A percentile compares a stretch with the other conserved stretches of the same genome.
phyloP scores from a whole-genome alignment of 2,797 vertebrate species.

The Lindbergichthys nudifrons region DNA sequence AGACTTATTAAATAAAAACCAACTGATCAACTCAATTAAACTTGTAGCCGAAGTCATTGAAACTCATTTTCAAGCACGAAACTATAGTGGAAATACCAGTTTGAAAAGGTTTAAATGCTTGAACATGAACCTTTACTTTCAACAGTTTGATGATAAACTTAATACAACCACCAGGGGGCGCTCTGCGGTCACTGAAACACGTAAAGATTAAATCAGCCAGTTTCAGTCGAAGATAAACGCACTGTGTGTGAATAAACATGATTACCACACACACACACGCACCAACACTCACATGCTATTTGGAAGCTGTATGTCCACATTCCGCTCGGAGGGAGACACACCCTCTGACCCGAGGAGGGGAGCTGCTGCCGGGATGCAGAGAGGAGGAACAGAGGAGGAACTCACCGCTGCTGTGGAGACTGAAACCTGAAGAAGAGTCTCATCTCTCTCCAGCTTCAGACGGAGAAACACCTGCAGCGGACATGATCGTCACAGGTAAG shows the following conservation, averaged over 20 bases:
- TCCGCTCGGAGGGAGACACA: conserved; percentile 64
- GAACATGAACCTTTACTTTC: background rate
- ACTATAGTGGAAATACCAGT: background rate
- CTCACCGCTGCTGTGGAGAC: conserved; percentile 25
- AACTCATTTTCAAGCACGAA: background rate
- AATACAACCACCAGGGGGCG: conserved; percentile 50
- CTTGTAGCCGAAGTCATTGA: background rate
- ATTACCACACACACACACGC: conserved; percentile 1
- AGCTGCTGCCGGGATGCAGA: conserved; percentile 55
- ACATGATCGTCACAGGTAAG: conserved; percentile 66
- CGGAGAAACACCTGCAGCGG: conserved; percentile 35
- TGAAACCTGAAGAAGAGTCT: conserved; percentile 10
- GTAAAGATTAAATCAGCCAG: background rate
- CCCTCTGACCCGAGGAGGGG: conserved; percentile 58
- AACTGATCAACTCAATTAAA: background rate
- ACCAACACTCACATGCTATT: conserved; percentile 1
- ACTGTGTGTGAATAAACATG: background rate
- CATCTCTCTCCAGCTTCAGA: conserved; percentile 16
- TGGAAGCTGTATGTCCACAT: conserved; percentile 64
- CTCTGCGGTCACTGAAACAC: conserved; percentile 13
- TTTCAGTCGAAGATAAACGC: background rate
- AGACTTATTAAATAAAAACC: background rate
- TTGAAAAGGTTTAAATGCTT: background rate
- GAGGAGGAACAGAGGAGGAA: conserved; percentile 37
- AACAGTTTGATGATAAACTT: background rate